phyloP scores from a whole-genome alignment of 2,113 vertebrate species.

The Raja brachyura region DNA sequence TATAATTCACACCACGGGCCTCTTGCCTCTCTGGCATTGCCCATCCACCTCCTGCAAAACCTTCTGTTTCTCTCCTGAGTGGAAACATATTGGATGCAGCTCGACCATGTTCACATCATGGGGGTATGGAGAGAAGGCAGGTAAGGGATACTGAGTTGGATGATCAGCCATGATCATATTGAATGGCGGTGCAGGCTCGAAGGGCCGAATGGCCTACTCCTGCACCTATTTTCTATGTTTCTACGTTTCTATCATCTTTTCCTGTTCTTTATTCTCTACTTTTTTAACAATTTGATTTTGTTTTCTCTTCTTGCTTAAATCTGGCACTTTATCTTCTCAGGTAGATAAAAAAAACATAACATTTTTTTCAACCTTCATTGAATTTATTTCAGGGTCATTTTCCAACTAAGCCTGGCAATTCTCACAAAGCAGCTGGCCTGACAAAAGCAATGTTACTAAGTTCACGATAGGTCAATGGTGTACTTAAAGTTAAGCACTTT shows the following conservation, averaged over 20 bases:
- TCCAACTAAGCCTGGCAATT: background rate
- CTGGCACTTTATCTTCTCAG: background rate
- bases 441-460: background rate
- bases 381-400: background rate
- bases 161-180: too few relatives aligned
- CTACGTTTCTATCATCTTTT: too few relatives aligned
- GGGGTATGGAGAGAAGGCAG: too few relatives aligned
- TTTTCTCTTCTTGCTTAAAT: background rate
- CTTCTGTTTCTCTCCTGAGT: background rate
- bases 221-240: too few relatives aligned
- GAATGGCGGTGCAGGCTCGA: too few relatives aligned
- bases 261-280: background rate
- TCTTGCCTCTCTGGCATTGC: background rate
- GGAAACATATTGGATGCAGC: background rate
- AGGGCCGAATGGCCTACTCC: too few relatives aligned
- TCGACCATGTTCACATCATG: background rate
- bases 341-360: background rate
- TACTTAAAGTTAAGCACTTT: conserved; percentile 23
- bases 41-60: background rate
- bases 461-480: conserved; percentile 10
- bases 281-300: background rate
- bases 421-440: background rate
- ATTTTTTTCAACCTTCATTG: background rate
- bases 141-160: too few relatives aligned
- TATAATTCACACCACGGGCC: background rate